phyloP scores from a whole-genome alignment of 1,140 invertebrate genomes.

The Drosophila sulfurigaster region DNA sequence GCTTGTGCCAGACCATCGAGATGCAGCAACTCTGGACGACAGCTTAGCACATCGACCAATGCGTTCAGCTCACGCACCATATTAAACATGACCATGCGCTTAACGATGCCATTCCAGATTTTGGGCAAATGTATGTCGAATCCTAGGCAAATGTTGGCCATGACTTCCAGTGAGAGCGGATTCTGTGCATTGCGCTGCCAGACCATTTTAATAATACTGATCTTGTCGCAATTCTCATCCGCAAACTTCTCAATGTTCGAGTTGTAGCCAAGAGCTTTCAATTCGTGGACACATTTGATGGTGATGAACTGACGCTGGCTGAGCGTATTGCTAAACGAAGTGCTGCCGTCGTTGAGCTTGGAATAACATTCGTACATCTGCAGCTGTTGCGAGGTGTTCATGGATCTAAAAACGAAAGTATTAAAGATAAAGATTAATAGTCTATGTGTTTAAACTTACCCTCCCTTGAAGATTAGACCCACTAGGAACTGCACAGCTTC shows the following conservation, averaged over 20 bases:
- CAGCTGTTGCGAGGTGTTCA: conserved; percentile 78
- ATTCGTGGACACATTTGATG: conserved; percentile 80
- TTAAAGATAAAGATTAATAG: background rate
- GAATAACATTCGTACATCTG: conserved; percentile 83
- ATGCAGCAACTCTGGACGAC: conserved; percentile 66
- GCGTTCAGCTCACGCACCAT: conserved; percentile 78
- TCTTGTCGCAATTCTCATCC: conserved; percentile 72
- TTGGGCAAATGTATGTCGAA: conserved; percentile 78
- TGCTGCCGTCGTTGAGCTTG: conserved; percentile 78
- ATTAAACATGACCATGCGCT: conserved; percentile 80
- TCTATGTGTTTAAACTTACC: conserved; percentile 50
- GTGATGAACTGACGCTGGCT: conserved; percentile 78
- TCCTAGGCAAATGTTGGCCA: conserved; percentile 81
- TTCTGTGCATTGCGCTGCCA: conserved; percentile 81
- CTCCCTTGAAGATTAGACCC: conserved; percentile 69
- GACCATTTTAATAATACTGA: conserved; percentile 78
- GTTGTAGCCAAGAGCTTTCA: conserved; percentile 81
- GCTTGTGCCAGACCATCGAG: conserved; percentile 69
- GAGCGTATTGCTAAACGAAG: conserved; percentile 68
- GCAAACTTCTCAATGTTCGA: conserved; percentile 77
- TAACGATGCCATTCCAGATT: conserved; percentile 84
- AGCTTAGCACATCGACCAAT: conserved; percentile 76
- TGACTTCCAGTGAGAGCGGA: conserved; percentile 74
- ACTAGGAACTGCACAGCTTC: conserved; percentile 71
- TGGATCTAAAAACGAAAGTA: conserved; percentile 37